phyloP scores from a whole-genome alignment of 2,113 vertebrate species.

The Perccottus glenii region DNA sequence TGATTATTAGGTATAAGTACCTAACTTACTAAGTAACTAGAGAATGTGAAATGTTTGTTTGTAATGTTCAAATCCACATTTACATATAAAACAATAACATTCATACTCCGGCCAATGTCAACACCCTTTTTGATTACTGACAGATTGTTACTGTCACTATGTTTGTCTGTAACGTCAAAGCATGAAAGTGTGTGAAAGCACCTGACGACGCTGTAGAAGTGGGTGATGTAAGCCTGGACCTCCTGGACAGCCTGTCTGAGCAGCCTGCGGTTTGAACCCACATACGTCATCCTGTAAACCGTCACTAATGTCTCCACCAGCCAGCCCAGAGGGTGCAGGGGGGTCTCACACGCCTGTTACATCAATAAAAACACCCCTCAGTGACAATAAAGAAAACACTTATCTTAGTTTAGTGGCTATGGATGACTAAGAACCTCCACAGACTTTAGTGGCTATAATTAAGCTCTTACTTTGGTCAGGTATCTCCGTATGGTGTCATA shows the following conservation, averaged over 20 bases:
- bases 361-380: not conserved
- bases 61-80: too few species aligned
- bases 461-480: conserved; percentile 87
- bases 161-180: not conserved
- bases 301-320: conserved; percentile 94
- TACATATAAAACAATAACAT: too few species aligned
- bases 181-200: conserved; percentile 47
- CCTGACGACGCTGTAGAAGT: conserved; percentile 91
- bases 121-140: too few species aligned
- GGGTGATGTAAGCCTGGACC: conserved; percentile 90
- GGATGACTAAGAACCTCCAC: too few species aligned
- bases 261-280: conserved; percentile 91
- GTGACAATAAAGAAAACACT: not conserved
- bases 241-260: conserved; percentile 91
- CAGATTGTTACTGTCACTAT: not conserved
- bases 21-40: too few species aligned
- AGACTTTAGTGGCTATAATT: not conserved
- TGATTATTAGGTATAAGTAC: too few species aligned
- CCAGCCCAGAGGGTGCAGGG: conserved; percentile 91
- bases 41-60: too few species aligned
- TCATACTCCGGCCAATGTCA: too few species aligned
- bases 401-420: not conserved
- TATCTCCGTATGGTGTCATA: conserved; percentile 91
- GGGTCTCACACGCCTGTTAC: conserved; percentile 90
- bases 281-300: conserved; percentile 95